These are phyloP conservation scores for Callinectes sapidus DNA, from an alignment of 2,888 invertebrate genomes.

Conservation along the genomic window DNA sequence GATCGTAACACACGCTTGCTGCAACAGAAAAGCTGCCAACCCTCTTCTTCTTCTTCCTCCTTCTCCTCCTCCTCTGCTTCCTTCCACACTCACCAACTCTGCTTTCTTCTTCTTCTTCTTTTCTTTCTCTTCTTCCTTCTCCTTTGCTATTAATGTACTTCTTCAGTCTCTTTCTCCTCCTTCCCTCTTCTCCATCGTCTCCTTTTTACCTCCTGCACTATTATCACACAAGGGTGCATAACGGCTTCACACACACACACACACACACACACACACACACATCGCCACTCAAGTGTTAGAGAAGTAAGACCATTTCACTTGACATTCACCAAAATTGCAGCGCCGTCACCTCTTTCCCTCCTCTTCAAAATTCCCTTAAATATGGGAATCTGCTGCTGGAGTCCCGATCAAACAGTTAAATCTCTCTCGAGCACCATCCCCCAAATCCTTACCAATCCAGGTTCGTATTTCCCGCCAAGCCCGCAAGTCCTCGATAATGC, in stretches of 20 bases:
- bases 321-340: slow-evolving; percentile 15
- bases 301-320: slow-evolving; percentile 18
- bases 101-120: background rate
- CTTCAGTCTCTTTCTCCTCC: background rate
- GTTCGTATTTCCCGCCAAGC: slow-evolving; percentile 65
- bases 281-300: background rate
- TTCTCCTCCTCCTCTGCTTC: no score
- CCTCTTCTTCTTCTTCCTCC: background rate
- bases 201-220: background rate
- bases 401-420: slow-evolving; percentile 64
- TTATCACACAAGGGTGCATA: background rate
- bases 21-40: background rate
- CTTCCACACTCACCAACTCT: background rate
- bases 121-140: background rate
- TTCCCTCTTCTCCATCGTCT: background rate
- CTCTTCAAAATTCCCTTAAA: slow-evolving; percentile 57
- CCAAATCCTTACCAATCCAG: slow-evolving; percentile 64
- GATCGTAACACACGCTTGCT: background rate
- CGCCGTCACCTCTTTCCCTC: slow-evolving; percentile 48
- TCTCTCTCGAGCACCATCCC: slow-evolving; percentile 64
- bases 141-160: background rate
- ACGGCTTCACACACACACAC: background rate
- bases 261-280: slow-evolving; percentile 10
- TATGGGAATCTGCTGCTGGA: slow-evolving; percentile 53
- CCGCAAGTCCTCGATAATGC: slow-evolving; percentile 66